Conservation (phyloP, 1,140 invertebrate species). For the Drosophila yakuba region DNA sequence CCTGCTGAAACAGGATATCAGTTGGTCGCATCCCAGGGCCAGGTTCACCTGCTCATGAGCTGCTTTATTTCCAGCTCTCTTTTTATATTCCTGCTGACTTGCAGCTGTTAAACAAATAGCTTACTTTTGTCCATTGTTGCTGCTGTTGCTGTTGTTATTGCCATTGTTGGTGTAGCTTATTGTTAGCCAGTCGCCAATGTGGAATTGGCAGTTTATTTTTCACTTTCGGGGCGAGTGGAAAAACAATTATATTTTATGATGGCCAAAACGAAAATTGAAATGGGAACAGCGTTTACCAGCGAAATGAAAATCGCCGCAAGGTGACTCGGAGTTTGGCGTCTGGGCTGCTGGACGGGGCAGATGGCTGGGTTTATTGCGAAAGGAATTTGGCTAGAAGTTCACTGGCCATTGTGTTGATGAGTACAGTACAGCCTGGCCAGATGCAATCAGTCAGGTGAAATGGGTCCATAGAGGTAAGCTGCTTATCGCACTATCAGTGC, state of each 20-base stretch:
- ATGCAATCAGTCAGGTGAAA: conserved; percentile 42
- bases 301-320: conserved; percentile 27
- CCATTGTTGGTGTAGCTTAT: conserved; percentile 62
- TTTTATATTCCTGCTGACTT: conserved; percentile 72
- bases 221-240: conserved; percentile 58
- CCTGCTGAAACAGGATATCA: neutral
- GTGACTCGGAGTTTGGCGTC: neutral
- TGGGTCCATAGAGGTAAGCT: conserved; percentile 38
- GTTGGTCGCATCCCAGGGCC: neutral
- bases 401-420: conserved; percentile 35
- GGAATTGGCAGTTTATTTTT: conserved; percentile 82
- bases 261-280: conserved; percentile 64
- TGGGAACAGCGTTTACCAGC: conserved; percentile 34
- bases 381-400: conserved; percentile 19
- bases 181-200: conserved; percentile 73
- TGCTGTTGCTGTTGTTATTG: conserved; percentile 8
- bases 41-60: conserved; percentile 23
- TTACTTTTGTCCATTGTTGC: conserved; percentile 66
- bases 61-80: conserved; percentile 8
- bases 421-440: conserved; percentile 3
- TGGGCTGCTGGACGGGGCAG: too few relatives aligned
- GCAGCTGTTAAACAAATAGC: conserved; percentile 81
- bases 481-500: conserved; percentile 50
- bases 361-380: neutral
- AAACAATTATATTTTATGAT: conserved; percentile 80